phyloP scores from a whole-genome alignment of 2,113 vertebrate species.

The Holacanthus passer region DNA sequence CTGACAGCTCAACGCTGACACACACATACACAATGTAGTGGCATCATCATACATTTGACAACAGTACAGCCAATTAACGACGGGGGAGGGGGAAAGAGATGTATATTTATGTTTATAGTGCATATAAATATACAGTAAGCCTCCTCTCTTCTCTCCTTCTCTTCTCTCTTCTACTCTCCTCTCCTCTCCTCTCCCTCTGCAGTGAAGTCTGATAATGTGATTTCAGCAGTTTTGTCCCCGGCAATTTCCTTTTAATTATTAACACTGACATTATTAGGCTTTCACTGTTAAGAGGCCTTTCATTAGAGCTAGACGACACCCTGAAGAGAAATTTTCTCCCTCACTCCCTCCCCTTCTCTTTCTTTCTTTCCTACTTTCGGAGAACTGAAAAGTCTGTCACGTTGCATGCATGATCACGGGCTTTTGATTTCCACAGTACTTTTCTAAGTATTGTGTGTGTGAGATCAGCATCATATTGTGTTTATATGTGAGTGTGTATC shows the following conservation, averaged over 20 bases:
- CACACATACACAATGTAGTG: constrained; percentile 46
- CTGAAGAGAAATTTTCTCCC: constrained; percentile 68
- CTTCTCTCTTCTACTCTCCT: constrained; percentile 52
- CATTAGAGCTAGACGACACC: constrained; percentile 71
- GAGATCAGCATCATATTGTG: not conserved
- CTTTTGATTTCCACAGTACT: not conserved
- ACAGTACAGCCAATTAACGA: constrained; percentile 68
- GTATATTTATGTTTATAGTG: constrained; percentile 57
- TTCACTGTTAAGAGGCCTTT: constrained; percentile 90
- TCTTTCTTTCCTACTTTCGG: not conserved
- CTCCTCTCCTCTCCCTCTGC: constrained; percentile 80
- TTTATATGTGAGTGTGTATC: not conserved
- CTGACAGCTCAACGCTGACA: constrained; percentile 71
- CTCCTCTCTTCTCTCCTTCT: constrained; percentile 71
- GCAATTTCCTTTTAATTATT: constrained; percentile 94
- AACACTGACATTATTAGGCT: constrained; percentile 92
- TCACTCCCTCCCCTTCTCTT: not conserved
- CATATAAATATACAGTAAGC: constrained; percentile 45
- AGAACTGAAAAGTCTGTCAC: not conserved
- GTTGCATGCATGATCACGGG: not conserved
- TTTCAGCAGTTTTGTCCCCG: constrained; percentile 88
- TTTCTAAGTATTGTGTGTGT: not conserved
- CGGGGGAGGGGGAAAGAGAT: constrained; percentile 31
- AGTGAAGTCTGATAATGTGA: constrained; percentile 80
- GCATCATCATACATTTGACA: constrained; percentile 67